Conservation (phyloP, 2,797 vertebrate genomes). For the Gallinago stenura region DNA sequence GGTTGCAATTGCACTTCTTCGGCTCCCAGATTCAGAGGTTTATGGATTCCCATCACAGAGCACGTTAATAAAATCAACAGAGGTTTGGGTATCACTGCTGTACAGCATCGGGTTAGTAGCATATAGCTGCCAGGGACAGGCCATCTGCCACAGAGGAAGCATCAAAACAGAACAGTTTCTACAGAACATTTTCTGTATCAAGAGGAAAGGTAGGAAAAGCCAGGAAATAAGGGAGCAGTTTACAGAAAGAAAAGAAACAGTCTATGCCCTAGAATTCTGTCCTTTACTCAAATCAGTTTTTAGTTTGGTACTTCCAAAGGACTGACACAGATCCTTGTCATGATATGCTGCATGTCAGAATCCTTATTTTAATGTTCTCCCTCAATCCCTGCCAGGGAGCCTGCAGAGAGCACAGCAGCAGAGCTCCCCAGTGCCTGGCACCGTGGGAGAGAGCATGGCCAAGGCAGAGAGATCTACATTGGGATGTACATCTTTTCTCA, state of each 20-base stretch:
- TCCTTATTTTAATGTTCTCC: background rate
- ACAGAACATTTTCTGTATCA: background rate
- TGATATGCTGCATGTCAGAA: background rate
- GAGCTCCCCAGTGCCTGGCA: background rate
- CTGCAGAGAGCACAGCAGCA: background rate
- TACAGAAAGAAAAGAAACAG: background rate
- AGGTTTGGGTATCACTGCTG: background rate
- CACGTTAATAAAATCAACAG: slow-evolving; percentile 16
- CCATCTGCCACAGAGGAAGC: slow-evolving; percentile 27
- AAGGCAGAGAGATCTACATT: background rate
- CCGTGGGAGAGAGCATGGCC: rapidly evolving
- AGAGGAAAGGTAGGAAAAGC: background rate
- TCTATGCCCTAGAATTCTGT: background rate
- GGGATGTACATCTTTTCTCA: too few species aligned
- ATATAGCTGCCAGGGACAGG: background rate
- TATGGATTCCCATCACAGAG: background rate
- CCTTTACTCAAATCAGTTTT: background rate
- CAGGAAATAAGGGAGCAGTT: background rate
- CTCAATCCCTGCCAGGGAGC: background rate
- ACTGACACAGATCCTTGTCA: background rate
- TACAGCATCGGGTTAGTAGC: background rate
- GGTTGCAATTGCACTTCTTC: background rate
- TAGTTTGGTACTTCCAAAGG: background rate
- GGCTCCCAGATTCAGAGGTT: background rate
- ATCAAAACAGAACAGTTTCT: background rate